Evolutionary conservation across 1,140 invertebrate species (phyloP).

Genomic region (Tetranychus urticae): DNA sequence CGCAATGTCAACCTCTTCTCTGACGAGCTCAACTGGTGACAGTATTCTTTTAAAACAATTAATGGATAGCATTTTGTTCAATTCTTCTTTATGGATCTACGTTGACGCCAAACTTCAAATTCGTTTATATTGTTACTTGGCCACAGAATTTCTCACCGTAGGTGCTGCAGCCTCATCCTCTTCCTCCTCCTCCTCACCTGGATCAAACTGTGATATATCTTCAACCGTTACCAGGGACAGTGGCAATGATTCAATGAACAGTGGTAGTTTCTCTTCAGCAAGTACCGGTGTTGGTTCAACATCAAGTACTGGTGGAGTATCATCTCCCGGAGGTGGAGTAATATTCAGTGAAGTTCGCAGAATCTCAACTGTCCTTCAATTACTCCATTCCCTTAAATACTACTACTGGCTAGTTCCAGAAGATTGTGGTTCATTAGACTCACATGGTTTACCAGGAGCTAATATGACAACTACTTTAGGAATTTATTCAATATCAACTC

Average conservation of each 20-base stretch:
- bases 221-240: background rate
- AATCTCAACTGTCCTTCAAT: conserved; percentile 89
- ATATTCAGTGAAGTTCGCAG: conserved; percentile 48
- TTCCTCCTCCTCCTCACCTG: background rate
- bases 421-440: background rate
- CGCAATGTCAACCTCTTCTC: conserved; percentile 36
- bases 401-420: conserved; percentile 79
- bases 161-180: background rate
- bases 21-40: conserved; percentile 19
- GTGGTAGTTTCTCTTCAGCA: background rate
- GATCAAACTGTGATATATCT: background rate
- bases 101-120: conserved; percentile 9
- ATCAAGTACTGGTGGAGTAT: background rate
- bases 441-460: background rate
- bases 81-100: conserved; percentile 89
- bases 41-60: conserved; percentile 76
- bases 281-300: background rate
- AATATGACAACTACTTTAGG: background rate
- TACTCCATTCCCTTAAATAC: conserved; percentile 91
- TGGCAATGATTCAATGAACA: background rate
- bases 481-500: background rate
- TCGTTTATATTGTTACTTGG: conserved; percentile 9
- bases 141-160: conserved; percentile 8
- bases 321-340: background rate
- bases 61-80: conserved; percentile 94